Base-by-base conservation (phyloP, 2,888 invertebrate genomes). In the Xanthorhoe spadicearia region DNA sequence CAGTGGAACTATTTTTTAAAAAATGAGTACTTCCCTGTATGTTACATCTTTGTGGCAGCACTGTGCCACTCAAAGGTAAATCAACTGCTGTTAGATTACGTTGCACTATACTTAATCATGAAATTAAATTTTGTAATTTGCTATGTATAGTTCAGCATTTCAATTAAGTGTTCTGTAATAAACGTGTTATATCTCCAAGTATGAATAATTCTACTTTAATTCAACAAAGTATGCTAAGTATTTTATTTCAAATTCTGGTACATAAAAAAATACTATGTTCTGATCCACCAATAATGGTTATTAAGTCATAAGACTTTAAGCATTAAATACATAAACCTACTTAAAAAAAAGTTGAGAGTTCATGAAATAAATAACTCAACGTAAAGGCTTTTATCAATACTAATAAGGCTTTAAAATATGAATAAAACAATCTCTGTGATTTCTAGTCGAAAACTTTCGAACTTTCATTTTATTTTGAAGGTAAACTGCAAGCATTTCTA, bases 401-500 rank as follows among this genome's bases (percentile, higher is more conserved):
- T 61, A 5, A 60, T 53, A 52, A 48, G 46, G 53, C 60, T 61
- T 52, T 52, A 61, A 50, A 60, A 43, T 51, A 23, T 43, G 51
- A 75, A 76, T 75, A 69, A 78, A 83, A 80, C 75, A 81, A 79
- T 76, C 77, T 86, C 88, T 88, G 88, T 89, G 88, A 89, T 89
- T 88, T 88, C 88, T 89, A 89, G 89, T 89, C 87, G 87, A 86
- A 66, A 80, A 81, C 82, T 84, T 70, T 80, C 77, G 74, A 81
- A 85, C 81, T 86, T 84, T 78, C 79, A 75, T 75, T 76, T 78
- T 77, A 81, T 78, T 79, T 70, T 77, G 71, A 81, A 81, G 82
- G 77, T 83, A 77, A 82, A 80, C 79, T 81, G 77, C 83, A 85
- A 89, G 88, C 88, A 89, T 90, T 89, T 89, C 81, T 86, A 74